These are phyloP conservation scores for Phoebastria nigripes DNA, from an alignment of 2,797 vertebrate species.

Conservation along the genomic window DNA sequence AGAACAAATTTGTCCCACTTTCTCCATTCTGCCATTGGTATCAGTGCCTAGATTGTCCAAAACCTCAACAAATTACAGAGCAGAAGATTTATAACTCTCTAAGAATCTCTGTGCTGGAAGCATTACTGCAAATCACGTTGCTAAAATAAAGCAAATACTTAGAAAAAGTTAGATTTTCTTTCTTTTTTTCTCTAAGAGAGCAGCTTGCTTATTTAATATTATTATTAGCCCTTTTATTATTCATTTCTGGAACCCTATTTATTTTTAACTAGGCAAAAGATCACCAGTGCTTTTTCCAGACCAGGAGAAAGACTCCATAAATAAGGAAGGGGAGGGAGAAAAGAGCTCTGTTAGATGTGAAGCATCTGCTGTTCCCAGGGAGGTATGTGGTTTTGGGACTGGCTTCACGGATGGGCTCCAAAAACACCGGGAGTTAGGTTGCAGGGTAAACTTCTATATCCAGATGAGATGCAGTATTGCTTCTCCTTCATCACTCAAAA, in stretches of 20 bases:
- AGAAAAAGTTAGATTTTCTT: background rate
- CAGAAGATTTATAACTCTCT: background rate
- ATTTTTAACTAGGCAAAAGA: background rate
- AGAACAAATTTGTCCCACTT: background rate
- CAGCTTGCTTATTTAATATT: background rate
- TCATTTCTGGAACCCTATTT: background rate
- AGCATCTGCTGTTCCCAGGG: background rate
- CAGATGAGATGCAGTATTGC: background rate
- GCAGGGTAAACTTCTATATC: background rate
- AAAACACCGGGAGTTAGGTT: background rate
- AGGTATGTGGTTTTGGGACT: background rate
- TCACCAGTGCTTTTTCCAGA: background rate
- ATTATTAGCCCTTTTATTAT: background rate
- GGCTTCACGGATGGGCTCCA: background rate
- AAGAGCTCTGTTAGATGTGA: background rate
- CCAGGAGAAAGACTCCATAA: background rate
- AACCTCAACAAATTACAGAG: background rate
- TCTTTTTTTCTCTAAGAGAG: background rate
- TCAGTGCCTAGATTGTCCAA: background rate
- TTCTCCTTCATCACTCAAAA: background rate
- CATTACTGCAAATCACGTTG: background rate
- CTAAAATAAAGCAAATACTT: background rate
- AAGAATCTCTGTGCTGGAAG: background rate
- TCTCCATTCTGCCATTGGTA: background rate
- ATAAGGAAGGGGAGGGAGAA: background rate